Evolutionary conservation across 2,797 vertebrate genomes (phyloP), one percentile per base, ranked within the genome.

Genomic region (Acipenser transmontanus): DNA sequence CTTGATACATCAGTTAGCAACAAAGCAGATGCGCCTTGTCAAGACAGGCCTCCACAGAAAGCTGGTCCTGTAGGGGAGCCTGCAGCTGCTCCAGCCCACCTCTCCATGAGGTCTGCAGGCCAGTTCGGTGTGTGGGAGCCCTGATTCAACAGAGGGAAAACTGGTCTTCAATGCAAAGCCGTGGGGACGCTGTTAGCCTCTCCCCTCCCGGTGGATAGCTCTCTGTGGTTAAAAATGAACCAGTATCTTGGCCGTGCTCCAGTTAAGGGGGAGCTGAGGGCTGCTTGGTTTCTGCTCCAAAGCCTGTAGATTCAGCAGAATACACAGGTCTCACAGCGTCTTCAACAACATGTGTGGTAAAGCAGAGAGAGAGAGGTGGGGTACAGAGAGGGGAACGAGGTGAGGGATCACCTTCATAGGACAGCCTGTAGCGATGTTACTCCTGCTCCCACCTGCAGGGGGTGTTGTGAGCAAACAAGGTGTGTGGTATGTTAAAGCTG

Each of bases 321-420:
- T 34, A 4, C 34, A 34, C 34, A 34, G 34, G 34, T 34, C 34
- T 34, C 34, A 34, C 34, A 34, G 34, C 0, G 34, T 34, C 34
- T 34, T 34, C 34, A 34, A 34, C 34, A 34, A 34, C 34, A 4
- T 34, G 34, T 34, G 34, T 34, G 34, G 34, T 34, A 20, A 66
- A 49, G 12, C 9, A 13, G 49, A 7, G 11, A 34, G 61, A 63
- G 51, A 14, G 5, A 48, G 11, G 8, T 66, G 11, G 17, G 47
- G 13, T 47, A 61, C 47, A 11, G 51, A 20, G 50, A 14, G 49
- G 48, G 59, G 48, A 63, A 3, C 14, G 66, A 13, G 17, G 14
- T 17, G 49, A 48, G 12, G 12, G 47, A 62, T 49, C 52, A 54
- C 51, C 61, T 63, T 63, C 57, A 63, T 50, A 66, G 64, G 64